Evolutionary conservation across 2,797 vertebrate species (phyloP), one percentile per base, ranked within the genome.

Genomic region (Echiichthys vipera): DNA sequence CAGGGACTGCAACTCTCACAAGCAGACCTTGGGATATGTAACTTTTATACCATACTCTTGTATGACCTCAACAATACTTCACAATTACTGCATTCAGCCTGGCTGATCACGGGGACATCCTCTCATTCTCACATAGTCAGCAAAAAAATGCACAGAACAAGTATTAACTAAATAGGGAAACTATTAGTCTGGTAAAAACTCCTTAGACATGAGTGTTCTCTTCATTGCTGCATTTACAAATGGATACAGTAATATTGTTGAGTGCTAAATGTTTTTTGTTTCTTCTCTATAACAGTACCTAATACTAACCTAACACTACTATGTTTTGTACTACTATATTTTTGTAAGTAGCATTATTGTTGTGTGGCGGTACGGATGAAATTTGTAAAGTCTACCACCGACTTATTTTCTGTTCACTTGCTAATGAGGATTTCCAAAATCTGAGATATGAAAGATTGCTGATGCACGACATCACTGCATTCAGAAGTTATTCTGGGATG

Each of bases 341-440:
- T 85, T 56, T 73, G 49, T 69, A 56, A 75, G 63, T 83, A 80
- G 83, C 81, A 85, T 86, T 86, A 83, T 85, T 85, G 72, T 77
- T 74, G 49, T 17, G 53, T 77, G 77, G 66, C 58, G 18, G 45
- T 34, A 68, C 55, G 61, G 58, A 80, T 81, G 71, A 84, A 71
- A 87, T 86, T 82, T 85, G 76, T 75, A 76, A 67, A 88, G 56
- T 74, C 75, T 79, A 58, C 75, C 53, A 25, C 71, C 71, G 78
- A 86, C 69, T 87, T 79, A 81, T 83, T 32, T 59, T 49, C 57
- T 30, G 49, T 36, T 81, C 46, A 20, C 67, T 55, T 51, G 55
- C 77, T 87, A 87, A 86, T 85, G 74, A 90, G 78, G 57, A 50
- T 14, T 46, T 78, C 37, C 50, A 43, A 65, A 70, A 64, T 25